A percentile compares a stretch with the other conserved stretches of the same genome.
Conservation (phyloP, 1,140 invertebrate species). For the Drosophila carrolli region DNA sequence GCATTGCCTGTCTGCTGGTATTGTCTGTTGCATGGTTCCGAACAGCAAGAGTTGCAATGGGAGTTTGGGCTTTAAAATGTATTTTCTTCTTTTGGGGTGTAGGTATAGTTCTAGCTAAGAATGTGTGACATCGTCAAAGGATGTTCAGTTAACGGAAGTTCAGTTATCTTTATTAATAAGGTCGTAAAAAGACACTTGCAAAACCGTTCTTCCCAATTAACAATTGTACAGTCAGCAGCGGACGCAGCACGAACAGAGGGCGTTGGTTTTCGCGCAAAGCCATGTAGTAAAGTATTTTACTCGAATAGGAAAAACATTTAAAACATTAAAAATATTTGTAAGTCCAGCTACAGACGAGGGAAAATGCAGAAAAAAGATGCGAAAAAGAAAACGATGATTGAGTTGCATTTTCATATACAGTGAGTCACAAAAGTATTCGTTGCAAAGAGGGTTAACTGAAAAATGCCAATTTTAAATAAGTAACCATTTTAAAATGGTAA, state of each 20-base stretch:
- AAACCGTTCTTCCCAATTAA: neutral
- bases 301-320: no score
- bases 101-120: neutral
- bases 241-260: no score
- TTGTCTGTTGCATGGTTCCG: slow-evolving; percentile 30
- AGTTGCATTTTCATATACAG: no score
- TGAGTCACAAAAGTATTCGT: no score
- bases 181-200: neutral
- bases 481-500: no score
- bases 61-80: slow-evolving; percentile 38
- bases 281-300: no score
- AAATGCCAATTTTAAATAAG: no score
- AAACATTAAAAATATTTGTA: no score
- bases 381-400: neutral
- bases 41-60: neutral
- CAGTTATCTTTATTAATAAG: no score
- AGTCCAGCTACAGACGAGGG: neutral
- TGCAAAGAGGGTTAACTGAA: no score
- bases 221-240: neutral
- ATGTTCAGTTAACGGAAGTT: no score
- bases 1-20: slow-evolving; percentile 3
- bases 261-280: no score
- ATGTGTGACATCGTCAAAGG: slow-evolving; percentile 20
- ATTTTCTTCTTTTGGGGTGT: slow-evolving; percentile 9
- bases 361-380: slow-evolving; percentile 23